Evolutionary conservation across 2,888 invertebrate genomes (phyloP).

Genomic region (Salpingus planirostris): DNA sequence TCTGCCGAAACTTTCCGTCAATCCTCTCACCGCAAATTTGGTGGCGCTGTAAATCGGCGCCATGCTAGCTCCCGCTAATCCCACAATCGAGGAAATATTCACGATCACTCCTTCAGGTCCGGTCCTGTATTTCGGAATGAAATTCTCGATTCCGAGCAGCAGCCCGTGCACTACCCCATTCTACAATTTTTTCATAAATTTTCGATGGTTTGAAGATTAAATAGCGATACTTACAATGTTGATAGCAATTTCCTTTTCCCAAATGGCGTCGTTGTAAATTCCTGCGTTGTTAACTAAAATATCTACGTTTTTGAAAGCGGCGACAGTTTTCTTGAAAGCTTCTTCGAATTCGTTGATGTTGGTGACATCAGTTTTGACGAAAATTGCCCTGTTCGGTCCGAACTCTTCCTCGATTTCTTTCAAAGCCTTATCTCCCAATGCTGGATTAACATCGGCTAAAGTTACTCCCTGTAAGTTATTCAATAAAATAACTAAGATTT

Average conservation of each 20-base stretch:
- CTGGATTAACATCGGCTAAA: conserved; percentile 5
- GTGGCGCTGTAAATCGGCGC: conserved; percentile 36
- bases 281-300: no score
- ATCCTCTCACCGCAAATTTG: conserved; percentile 35
- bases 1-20: conserved; percentile 25
- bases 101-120: conserved; percentile 43
- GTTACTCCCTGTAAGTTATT: no score
- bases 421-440: conserved; percentile 47
- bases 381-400: conserved; percentile 55
- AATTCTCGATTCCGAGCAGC: conserved; percentile 38
- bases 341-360: conserved; percentile 7
- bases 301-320: no score
- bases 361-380: conserved; percentile 44
- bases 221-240: no score
- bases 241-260: no score
- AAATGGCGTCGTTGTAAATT: no score
- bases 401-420: conserved; percentile 52
- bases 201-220: no score
- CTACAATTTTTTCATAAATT: conserved; percentile 33
- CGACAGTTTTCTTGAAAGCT: no score
- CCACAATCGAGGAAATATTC: conserved; percentile 42
- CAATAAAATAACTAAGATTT: no score
- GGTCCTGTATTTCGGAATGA: conserved; percentile 41
- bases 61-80: conserved; percentile 27
- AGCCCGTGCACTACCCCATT: conserved; percentile 39